Percentiles rank a stretch among this genome's conserved stretches.
Evolutionary conservation across 2,888 invertebrate species (phyloP).

Genomic region (Thymelicus acteon): DNA sequence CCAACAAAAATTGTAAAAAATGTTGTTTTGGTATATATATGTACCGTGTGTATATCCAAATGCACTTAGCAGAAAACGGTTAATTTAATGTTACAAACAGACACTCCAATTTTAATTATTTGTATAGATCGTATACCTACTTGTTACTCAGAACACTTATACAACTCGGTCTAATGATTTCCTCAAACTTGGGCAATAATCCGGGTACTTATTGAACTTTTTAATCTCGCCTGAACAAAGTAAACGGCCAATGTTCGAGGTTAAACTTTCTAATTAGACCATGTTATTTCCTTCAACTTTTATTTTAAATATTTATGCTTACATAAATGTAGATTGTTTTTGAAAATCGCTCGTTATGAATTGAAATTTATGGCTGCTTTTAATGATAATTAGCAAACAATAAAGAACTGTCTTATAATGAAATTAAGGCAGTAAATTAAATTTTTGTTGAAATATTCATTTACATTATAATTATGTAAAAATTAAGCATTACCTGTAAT

Average conservation of each 20-base stretch:
- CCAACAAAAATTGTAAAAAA: too few relatives aligned
- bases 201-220: slow-evolving; percentile 30
- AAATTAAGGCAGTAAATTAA: neutral
- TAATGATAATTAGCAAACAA: neutral
- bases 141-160: neutral
- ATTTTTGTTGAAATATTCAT: too few relatives aligned
- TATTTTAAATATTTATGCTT: neutral
- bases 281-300: slow-evolving; percentile 23
- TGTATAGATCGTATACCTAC: too few relatives aligned
- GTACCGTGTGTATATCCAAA: too few relatives aligned
- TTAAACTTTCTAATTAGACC: slow-evolving; percentile 30
- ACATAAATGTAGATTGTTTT: neutral
- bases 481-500: too few relatives aligned
- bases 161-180: neutral
- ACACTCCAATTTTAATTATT: too few relatives aligned
- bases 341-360: neutral
- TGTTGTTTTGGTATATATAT: too few relatives aligned
- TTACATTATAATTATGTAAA: too few relatives aligned
- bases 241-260: slow-evolving; percentile 23
- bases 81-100: too few relatives aligned
- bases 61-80: too few relatives aligned
- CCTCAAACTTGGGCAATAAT: slow-evolving; percentile 30
- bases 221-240: slow-evolving; percentile 29
- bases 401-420: neutral
- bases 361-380: neutral